Evolutionary conservation across 2,797 vertebrate genomes (phyloP).

Genomic region (Momotus momota): DNA sequence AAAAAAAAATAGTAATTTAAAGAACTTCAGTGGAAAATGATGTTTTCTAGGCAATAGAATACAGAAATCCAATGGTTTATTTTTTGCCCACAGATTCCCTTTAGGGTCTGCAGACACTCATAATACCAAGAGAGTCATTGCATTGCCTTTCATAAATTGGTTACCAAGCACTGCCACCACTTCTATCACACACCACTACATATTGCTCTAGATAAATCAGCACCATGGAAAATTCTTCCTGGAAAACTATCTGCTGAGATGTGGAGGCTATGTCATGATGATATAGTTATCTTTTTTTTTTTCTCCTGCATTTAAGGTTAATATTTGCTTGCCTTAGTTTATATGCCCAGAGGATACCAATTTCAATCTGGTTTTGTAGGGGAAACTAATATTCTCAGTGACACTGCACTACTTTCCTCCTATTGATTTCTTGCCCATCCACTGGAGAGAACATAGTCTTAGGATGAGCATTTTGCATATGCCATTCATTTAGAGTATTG

Average conservation of each 20-base stretch:
- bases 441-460: not conserved
- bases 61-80: not conserved
- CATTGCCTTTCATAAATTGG: not conserved
- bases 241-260: not conserved
- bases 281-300: not conserved
- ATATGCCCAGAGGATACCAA: not conserved
- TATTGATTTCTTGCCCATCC: not conserved
- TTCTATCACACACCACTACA: not conserved
- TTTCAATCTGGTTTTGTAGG: not conserved
- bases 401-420: not conserved
- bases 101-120: not conserved
- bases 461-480: not conserved
- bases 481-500: not conserved
- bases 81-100: not conserved
- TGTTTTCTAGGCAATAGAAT: not conserved
- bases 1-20: not conserved
- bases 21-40: not conserved
- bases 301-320: not conserved
- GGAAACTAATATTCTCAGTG: not conserved
- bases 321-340: not conserved
- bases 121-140: not conserved
- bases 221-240: not conserved
- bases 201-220: not conserved
- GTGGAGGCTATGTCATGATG: not conserved
- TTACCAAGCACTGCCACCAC: not conserved